Evolutionary conservation across 1,140 invertebrate genomes (phyloP).

Genomic region (Diploscapter pachys): DNA sequence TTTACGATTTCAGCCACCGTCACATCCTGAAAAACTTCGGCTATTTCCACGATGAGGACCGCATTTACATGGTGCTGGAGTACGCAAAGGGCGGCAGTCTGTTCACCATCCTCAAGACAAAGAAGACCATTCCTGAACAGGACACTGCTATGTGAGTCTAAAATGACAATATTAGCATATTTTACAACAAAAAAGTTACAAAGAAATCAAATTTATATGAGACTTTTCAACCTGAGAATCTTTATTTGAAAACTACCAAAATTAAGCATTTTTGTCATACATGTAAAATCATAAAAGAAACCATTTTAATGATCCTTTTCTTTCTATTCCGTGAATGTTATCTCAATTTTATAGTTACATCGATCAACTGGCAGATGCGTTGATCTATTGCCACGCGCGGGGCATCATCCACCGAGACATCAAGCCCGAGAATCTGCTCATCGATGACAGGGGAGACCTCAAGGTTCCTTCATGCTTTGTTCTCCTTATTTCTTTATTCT

Average conservation of each 20-base stretch:
- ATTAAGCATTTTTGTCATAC: too few relatives aligned
- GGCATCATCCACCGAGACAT: constrained; percentile 89
- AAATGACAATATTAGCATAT: neutral
- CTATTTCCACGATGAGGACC: constrained; percentile 82
- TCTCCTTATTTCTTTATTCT: neutral
- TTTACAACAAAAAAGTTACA: too few relatives aligned
- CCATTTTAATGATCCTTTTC: too few relatives aligned
- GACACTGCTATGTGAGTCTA: constrained; percentile 13
- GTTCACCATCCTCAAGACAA: constrained; percentile 64
- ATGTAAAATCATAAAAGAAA: neutral
- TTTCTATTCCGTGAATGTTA: neutral
- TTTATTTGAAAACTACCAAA: too few relatives aligned
- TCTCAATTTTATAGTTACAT: constrained; percentile 70
- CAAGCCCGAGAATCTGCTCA: constrained; percentile 53
- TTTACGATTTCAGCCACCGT: constrained; percentile 70
- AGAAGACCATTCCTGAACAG: constrained; percentile 63
- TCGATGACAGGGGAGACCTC: constrained; percentile 34
- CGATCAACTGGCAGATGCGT: constrained; percentile 77
- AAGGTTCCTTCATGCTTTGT: neutral
- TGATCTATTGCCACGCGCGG: constrained; percentile 84
- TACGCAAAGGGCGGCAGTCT: constrained; percentile 86
- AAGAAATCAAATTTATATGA: too few relatives aligned
- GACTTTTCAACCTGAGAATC: too few relatives aligned
- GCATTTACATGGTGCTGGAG: constrained; percentile 85
- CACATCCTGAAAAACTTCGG: constrained; percentile 81